These are phyloP conservation scores for Ormyrus labotus DNA, from an alignment of 2,888 invertebrate genomes.

Conservation along the genomic window DNA sequence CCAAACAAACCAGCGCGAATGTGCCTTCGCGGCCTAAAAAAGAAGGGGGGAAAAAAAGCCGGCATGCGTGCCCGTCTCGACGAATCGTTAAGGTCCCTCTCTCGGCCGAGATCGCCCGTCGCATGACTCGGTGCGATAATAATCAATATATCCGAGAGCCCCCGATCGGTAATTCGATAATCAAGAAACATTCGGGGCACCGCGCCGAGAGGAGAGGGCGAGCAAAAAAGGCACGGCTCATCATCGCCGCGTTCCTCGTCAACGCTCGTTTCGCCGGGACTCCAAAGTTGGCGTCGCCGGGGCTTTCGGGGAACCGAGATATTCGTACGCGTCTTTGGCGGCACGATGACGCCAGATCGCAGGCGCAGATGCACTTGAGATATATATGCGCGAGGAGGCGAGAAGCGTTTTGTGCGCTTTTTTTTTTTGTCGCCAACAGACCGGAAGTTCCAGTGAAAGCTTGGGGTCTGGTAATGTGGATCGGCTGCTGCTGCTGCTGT, in stretches of 20 bases:
- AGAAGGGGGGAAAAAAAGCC: too few relatives aligned
- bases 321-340: constrained; percentile 19
- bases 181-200: neutral
- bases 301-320: constrained; percentile 15
- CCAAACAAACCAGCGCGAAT: too few relatives aligned
- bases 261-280: neutral
- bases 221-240: neutral
- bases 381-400: neutral
- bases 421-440: constrained; percentile 1
- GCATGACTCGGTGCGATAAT: constrained; percentile 14
- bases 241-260: neutral
- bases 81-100: constrained; percentile 19
- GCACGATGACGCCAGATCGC: constrained; percentile 17
- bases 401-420: constrained; percentile 5
- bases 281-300: constrained; percentile 32
- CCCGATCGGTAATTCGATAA: constrained; percentile 48
- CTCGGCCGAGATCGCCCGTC: constrained; percentile 5
- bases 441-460: constrained; percentile 53
- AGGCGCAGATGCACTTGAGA: constrained; percentile 4
- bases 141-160: constrained; percentile 10
- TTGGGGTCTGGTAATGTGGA: constrained; percentile 42
- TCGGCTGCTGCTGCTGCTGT: constrained; percentile 29
- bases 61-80: neutral
- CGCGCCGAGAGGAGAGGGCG: neutral
- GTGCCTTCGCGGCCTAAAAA: too few relatives aligned